Conservation (phyloP, 2,888 invertebrate genomes). For the Amphimallon solstitiale region DNA sequence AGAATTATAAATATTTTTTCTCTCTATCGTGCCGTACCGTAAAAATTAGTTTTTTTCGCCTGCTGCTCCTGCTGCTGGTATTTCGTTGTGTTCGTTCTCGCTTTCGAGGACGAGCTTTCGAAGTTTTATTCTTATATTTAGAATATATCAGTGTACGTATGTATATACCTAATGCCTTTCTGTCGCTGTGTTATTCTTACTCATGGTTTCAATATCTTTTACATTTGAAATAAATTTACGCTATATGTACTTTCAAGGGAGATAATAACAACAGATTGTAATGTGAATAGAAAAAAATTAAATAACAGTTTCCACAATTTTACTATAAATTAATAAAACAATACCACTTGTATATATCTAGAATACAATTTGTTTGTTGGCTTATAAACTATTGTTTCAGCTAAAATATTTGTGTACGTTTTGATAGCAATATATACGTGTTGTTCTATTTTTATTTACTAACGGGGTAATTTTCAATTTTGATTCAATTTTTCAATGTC, state of each 20-base stretch:
- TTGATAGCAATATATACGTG: too few species aligned
- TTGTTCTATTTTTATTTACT: too few species aligned
- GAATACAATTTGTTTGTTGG: too few species aligned
- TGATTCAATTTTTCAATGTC: too few species aligned
- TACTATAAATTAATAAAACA: too few species aligned
- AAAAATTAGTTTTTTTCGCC: slow-evolving; percentile 54
- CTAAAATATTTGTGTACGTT: too few species aligned
- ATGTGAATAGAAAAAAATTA: too few species aligned
- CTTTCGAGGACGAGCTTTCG: slow-evolving; percentile 37
- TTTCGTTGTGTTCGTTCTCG: slow-evolving; percentile 9
- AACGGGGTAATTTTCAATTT: too few species aligned
- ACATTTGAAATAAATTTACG: slow-evolving; percentile 13
- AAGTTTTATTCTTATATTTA: slow-evolving; percentile 40
- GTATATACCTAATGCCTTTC: slow-evolving; percentile 2
- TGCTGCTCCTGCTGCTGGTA: slow-evolving; percentile 41
- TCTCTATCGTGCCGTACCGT: slow-evolving; percentile 52
- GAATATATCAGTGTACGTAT: slow-evolving; percentile 14
- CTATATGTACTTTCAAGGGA: slow-evolving; percentile 1
- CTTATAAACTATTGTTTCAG: too few species aligned
- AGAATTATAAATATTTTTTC: slow-evolving; percentile 62
- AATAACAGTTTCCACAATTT: too few species aligned
- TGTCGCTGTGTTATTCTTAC: slow-evolving; percentile 18
- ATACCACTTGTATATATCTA: too few species aligned
- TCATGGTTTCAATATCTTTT: slow-evolving; percentile 26
- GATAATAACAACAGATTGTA: too few species aligned